Evolutionary conservation across 1,140 invertebrate genomes (phyloP).

Genomic region (Zaprionus davidi): DNA sequence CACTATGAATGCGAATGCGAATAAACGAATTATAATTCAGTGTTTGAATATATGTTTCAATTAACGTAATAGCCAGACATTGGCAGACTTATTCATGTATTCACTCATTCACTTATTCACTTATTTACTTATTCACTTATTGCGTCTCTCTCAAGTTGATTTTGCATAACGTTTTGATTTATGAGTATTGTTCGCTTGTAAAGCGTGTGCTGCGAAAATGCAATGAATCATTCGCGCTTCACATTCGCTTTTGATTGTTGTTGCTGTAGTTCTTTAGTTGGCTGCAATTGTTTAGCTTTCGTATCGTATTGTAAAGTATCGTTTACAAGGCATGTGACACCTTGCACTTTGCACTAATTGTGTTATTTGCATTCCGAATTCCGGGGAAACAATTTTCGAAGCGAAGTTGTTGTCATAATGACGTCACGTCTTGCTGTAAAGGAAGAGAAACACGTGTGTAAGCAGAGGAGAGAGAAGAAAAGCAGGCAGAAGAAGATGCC

Average conservation of each 20-base stretch:
- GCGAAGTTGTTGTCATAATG: not conserved
- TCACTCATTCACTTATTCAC: conserved; percentile 8
- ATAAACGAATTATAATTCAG: conserved; percentile 9
- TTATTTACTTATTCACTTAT: conserved; percentile 18
- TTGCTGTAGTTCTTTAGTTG: not conserved
- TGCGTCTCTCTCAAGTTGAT: not conserved
- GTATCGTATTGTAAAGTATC: conserved; percentile 1
- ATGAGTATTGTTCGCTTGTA: conserved; percentile 34
- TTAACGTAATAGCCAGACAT: conserved; percentile 40
- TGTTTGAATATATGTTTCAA: conserved; percentile 29
- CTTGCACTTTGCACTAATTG: conserved; percentile 69
- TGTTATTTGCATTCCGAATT: conserved; percentile 46
- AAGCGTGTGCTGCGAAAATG: conserved; percentile 40
- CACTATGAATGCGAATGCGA: conserved; percentile 30
- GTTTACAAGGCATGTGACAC: conserved; percentile 63
- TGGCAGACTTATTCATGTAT: conserved; percentile 15
- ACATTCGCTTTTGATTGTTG: not conserved
- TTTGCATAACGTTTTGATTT: conserved; percentile 58
- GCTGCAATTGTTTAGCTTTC: not conserved
- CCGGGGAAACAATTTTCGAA: conserved; percentile 32
- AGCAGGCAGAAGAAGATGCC: not conserved
- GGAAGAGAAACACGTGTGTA: not conserved
- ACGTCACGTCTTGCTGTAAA: not conserved
- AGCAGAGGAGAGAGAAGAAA: not conserved
- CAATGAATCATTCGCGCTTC: conserved; percentile 56